Evolutionary conservation across 2,113 vertebrate species (phyloP).

Genomic region (Sciurus niger): DNA sequence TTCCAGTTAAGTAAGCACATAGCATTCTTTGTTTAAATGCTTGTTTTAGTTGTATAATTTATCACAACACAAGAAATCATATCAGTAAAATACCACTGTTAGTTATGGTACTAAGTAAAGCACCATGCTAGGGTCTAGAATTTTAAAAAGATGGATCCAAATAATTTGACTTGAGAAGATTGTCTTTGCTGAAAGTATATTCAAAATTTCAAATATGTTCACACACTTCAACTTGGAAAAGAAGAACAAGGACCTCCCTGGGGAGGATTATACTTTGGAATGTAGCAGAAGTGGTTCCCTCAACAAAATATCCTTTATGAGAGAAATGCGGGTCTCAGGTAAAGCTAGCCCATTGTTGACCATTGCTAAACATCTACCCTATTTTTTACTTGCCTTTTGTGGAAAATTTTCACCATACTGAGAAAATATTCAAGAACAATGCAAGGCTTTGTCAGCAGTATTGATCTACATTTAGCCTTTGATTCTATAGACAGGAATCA

Average conservation of each 20-base stretch:
- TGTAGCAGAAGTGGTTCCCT: neutral
- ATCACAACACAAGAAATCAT: neutral
- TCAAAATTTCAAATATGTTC: neutral
- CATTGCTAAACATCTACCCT: constrained; percentile 65
- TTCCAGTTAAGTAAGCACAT: neutral
- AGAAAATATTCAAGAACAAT: constrained; percentile 81
- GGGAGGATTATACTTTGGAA: constrained; percentile 11
- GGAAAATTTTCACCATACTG: constrained; percentile 69
- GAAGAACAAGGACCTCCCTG: neutral
- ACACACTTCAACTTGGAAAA: constrained; percentile 24
- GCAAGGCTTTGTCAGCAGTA: constrained; percentile 76
- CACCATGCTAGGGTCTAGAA: neutral
- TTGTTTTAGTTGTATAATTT: neutral
- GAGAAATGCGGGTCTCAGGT: constrained; percentile 32
- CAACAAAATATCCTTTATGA: constrained; percentile 53
- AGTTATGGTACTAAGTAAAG: neutral
- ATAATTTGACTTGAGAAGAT: neutral
- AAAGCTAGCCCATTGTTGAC: constrained; percentile 67
- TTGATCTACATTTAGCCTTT: constrained; percentile 80
- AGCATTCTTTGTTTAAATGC: neutral
- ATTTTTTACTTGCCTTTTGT: constrained; percentile 73
- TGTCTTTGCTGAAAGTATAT: constrained; percentile 18
- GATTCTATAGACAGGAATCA: constrained; percentile 77
- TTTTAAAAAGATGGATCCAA: constrained; percentile 2
- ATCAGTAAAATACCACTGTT: neutral